Percentiles rank a stretch among this genome's conserved stretches.
These are phyloP conservation scores for Agrypnus murinus DNA, from an alignment of 2,888 invertebrate genomes.

Conservation along the genomic window DNA sequence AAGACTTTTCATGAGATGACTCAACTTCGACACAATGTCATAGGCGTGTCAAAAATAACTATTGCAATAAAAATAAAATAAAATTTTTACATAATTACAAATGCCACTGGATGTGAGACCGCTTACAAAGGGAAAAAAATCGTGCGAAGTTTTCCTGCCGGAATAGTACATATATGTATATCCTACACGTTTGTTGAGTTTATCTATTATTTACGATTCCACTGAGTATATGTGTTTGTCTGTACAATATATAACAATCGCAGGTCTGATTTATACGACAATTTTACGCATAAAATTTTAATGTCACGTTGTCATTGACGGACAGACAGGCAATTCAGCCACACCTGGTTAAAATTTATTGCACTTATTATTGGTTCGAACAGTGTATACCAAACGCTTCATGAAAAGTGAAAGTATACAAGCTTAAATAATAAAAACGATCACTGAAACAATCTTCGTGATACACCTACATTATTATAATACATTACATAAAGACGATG, in stretches of 20 bases:
- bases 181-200: not conserved
- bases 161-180: too few species aligned
- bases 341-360: constrained; percentile 41
- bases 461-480: constrained; percentile 36
- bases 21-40: too few species aligned
- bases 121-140: too few species aligned
- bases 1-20: too few species aligned
- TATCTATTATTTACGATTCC: constrained; percentile 29
- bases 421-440: constrained; percentile 27
- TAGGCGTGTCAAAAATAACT: too few species aligned
- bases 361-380: constrained; percentile 32
- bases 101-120: too few species aligned
- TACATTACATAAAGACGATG: constrained; percentile 8
- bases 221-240: constrained; percentile 15
- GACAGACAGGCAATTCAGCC: constrained; percentile 34
- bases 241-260: constrained; percentile 22
- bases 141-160: too few species aligned
- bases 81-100: too few species aligned
- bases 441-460: constrained; percentile 28
- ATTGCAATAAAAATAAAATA: too few species aligned
- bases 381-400: constrained; percentile 6
- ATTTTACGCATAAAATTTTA: constrained; percentile 38
- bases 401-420: constrained; percentile 34
- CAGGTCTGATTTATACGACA: constrained; percentile 32
- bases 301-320: constrained; percentile 37